Conservation (phyloP, 2,888 invertebrate species). For the Zonitis immaculata region DNA sequence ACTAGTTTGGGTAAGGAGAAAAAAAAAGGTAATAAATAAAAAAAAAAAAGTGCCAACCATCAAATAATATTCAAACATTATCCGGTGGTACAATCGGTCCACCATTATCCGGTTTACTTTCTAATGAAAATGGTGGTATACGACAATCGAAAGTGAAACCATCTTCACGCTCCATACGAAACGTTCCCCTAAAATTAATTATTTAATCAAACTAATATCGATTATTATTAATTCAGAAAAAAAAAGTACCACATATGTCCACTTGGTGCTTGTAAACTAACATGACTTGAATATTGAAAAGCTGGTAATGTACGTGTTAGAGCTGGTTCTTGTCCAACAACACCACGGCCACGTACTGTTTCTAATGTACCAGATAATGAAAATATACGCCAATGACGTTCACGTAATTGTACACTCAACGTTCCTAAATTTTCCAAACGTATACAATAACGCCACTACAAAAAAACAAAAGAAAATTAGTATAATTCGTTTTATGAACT, state of each 20-base stretch:
- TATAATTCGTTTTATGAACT: no score
- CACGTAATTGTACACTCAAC: conserved; percentile 84
- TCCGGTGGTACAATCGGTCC: conserved; percentile 45
- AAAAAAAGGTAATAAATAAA: no score
- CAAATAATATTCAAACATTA: conserved; percentile 25
- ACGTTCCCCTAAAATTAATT: conserved; percentile 72
- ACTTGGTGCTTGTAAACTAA: conserved; percentile 93
- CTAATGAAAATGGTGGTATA: conserved; percentile 95
- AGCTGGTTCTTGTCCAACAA: conserved; percentile 97
- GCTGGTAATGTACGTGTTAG: conserved; percentile 84
- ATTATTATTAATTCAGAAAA: conserved; percentile 34
- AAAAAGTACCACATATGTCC: conserved; percentile 99
- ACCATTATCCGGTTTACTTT: conserved; percentile 80
- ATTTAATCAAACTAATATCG: conserved; percentile 3
- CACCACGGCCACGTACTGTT: conserved; percentile 90
- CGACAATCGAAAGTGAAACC: conserved; percentile 95
- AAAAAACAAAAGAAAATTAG: no score
- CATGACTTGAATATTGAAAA: conserved; percentile 97
- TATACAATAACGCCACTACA: conserved; percentile 99
- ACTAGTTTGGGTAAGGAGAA: no score
- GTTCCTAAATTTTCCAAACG: conserved; percentile 91
- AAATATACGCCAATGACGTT: conserved; percentile 98
- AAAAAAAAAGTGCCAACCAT: no score
- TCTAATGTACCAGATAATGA: conserved; percentile 90
- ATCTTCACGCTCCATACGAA: conserved; percentile 95